Percentiles rank a stretch among this genome's conserved stretches.
These are phyloP conservation scores for Apocheima hispidaria DNA, from an alignment of 2,888 invertebrate genomes.

Conservation along the genomic window DNA sequence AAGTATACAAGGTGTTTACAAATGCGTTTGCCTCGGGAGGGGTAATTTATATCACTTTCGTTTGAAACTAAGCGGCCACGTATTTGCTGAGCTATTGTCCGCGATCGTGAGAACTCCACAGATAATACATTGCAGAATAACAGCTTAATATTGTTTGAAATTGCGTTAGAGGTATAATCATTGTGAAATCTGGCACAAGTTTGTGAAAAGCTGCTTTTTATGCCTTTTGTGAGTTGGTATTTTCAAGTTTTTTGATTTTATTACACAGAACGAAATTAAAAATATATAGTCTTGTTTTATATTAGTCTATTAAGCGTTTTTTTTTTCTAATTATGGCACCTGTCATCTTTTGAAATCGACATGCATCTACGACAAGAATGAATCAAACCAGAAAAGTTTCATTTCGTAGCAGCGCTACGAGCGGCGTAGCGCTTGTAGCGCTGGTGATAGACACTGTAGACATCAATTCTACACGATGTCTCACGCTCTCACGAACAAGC, in stretches of 20 bases:
- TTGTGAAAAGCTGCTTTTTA: neutral
- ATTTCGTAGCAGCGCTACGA: slow-evolving; percentile 13
- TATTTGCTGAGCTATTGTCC: slow-evolving; percentile 25
- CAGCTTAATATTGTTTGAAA: neutral
- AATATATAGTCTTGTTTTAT: too few species aligned
- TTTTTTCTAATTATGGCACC: neutral
- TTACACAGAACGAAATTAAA: too few species aligned
- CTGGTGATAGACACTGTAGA: neutral
- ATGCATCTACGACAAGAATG: too few species aligned
- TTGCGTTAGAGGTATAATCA: neutral
- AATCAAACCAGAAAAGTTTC: neutral
- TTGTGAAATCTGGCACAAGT: neutral
- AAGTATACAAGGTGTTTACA: slow-evolving; percentile 22
- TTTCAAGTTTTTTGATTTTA: too few species aligned
- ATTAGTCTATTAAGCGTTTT: too few species aligned
- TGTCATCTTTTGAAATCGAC: neutral
- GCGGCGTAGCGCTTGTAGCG: slow-evolving; percentile 10
- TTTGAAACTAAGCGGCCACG: slow-evolving; percentile 19
- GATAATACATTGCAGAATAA: slow-evolving; percentile 12
- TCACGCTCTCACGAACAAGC: too few species aligned
- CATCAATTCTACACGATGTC: neutral
- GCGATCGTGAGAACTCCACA: slow-evolving; percentile 19
- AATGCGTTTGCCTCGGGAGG: slow-evolving; percentile 4
- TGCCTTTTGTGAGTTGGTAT: too few species aligned
- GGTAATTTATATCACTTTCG: slow-evolving; percentile 30